These are phyloP conservation scores for Panagrolaimus sp. DNA, from an alignment of 1,140 invertebrate genomes.

Conservation along the genomic window DNA sequence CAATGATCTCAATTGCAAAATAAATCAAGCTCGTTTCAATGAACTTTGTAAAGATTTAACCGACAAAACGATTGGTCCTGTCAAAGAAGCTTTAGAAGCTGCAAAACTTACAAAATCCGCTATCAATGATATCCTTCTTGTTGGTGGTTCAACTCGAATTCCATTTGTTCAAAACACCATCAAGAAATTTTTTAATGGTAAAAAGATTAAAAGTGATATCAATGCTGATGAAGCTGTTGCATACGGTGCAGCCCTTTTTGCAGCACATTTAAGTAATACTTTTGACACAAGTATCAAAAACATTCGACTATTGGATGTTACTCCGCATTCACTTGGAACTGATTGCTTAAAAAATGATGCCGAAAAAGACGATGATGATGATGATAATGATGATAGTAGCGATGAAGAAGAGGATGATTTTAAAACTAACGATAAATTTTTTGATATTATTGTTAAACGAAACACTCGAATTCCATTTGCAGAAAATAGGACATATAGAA, in stretches of 20 bases:
- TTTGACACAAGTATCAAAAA: conserved; percentile 81
- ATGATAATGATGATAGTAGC: conserved; percentile 31
- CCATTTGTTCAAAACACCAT: conserved; percentile 97
- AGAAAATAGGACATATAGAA: too few relatives aligned
- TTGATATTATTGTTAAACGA: too few relatives aligned
- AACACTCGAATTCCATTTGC: too few relatives aligned
- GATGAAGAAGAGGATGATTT: too few relatives aligned
- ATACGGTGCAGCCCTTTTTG: conserved; percentile 96
- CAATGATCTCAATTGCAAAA: conserved; percentile 96
- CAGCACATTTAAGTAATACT: conserved; percentile 70
- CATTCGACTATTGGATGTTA: conserved; percentile 94
- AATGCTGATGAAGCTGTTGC: conserved; percentile 93
- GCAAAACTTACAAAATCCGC: conserved; percentile 97
- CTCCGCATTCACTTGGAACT: conserved; percentile 94
- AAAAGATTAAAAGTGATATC: conserved; percentile 92
- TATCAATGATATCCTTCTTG: conserved; percentile 95
- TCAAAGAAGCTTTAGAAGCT: conserved; percentile 95
- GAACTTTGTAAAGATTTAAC: conserved; percentile 99
- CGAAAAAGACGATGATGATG: conserved; percentile 71
- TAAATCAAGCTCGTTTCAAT: conserved; percentile 97
- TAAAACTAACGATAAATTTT: conserved; percentile 58
- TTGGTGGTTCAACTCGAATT: conserved; percentile 96
- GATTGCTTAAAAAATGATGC: conserved; percentile 97
- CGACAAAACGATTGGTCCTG: conserved; percentile 93
- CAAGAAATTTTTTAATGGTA: conserved; percentile 95